These are phyloP conservation scores for Gorilla gorilla DNA, from an alignment of 2,113 vertebrate species.

Conservation along the genomic window DNA sequence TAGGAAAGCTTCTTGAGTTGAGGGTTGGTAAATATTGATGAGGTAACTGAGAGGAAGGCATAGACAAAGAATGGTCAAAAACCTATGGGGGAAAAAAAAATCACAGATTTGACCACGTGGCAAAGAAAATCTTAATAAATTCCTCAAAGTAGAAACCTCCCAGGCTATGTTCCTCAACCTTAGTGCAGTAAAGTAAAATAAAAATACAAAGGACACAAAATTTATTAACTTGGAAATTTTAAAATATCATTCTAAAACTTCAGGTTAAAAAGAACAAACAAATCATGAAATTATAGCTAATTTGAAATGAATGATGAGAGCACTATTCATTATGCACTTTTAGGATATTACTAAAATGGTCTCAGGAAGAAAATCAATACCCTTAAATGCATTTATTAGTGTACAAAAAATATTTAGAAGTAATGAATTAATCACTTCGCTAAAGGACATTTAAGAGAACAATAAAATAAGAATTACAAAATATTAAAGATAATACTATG, in stretches of 20 bases:
- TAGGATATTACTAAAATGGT: not conserved
- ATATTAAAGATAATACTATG: not conserved
- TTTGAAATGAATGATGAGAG: not conserved
- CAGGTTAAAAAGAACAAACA: not conserved
- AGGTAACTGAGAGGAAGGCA: not conserved
- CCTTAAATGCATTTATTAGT: not conserved
- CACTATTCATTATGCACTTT: not conserved
- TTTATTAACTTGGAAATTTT: not conserved
- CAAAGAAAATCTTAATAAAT: conserved; percentile 15
- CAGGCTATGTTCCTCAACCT: not conserved
- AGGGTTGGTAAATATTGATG: not conserved
- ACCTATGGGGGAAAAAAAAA: not conserved
- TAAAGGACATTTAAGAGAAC: not conserved
- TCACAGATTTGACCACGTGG: not conserved
- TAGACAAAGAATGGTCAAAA: not conserved
- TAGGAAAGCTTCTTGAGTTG: not conserved
- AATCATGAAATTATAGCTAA: not conserved
- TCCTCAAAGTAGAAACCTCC: not conserved
- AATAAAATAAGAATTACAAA: not conserved
- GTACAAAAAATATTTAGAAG: not conserved
- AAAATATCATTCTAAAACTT: not conserved
- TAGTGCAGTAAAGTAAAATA: not conserved
- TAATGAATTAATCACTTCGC: not conserved
- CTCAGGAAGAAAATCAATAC: not conserved
- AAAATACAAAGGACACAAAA: not conserved